phyloP scores from a whole-genome alignment of 1,140 invertebrate species.

The Aplysia californica region DNA sequence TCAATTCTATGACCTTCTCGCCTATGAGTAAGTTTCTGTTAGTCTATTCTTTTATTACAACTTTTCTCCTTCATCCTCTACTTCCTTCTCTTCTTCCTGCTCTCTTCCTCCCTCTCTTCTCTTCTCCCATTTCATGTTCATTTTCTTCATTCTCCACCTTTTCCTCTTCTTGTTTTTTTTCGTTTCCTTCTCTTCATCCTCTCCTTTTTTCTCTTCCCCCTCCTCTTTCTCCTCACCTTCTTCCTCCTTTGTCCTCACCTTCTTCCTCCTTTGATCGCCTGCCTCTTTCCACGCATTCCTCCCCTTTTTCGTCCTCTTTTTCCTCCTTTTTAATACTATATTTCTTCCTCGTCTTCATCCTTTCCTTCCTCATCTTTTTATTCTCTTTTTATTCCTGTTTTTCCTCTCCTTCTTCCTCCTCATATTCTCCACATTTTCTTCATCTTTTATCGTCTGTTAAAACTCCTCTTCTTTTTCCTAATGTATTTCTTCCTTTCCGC shows the following conservation, averaged over 20 bases:
- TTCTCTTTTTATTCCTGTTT: not conserved
- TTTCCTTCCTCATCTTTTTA: conserved; percentile 4
- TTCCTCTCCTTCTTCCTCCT: not conserved
- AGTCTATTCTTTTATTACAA: too few species aligned
- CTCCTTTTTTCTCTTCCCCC: not conserved
- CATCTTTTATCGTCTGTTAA: not conserved
- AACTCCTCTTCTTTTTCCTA: not conserved
- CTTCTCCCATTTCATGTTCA: too few species aligned
- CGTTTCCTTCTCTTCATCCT: too few species aligned
- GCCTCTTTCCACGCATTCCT: not conserved
- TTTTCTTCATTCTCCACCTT: too few species aligned
- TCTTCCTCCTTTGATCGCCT: not conserved
- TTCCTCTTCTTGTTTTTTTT: too few species aligned
- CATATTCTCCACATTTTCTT: not conserved
- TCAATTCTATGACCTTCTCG: too few species aligned
- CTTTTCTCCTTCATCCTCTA: too few species aligned
- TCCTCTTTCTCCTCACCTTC: not conserved
- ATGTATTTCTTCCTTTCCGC: not conserved
- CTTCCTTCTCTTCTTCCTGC: too few species aligned
- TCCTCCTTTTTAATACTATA: not conserved
- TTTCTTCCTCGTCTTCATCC: not conserved
- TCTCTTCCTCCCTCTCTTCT: too few species aligned
- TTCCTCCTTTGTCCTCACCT: not conserved
- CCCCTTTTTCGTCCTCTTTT: not conserved
- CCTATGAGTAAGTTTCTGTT: too few species aligned